Percentiles rank a stretch among this genome's conserved stretches.
Conservation (phyloP, 2,113 vertebrate species). For the Emydocephalus ijimae region DNA sequence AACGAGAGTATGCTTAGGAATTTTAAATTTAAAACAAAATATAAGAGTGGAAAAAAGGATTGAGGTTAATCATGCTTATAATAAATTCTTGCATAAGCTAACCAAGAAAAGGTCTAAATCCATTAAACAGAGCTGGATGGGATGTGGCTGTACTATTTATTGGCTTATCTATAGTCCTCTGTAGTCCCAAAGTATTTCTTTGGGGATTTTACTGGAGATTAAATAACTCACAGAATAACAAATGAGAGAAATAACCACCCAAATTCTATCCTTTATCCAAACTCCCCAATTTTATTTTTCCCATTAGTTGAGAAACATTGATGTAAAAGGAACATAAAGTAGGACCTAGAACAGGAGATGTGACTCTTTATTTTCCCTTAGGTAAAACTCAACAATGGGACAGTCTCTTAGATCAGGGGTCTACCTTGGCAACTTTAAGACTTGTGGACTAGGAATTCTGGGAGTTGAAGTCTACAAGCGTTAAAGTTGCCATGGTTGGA, state of each 20-base stretch:
- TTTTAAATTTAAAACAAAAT: not conserved
- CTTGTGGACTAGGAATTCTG: too few species aligned
- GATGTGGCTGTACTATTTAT: not conserved
- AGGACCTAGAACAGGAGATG: not conserved
- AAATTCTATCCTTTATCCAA: not conserved
- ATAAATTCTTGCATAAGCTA: not conserved
- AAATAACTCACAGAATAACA: not conserved
- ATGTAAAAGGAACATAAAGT: not conserved
- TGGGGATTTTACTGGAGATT: not conserved
- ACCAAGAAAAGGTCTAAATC: not conserved
- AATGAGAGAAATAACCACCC: not conserved
- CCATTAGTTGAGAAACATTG: not conserved
- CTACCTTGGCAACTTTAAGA: too few species aligned
- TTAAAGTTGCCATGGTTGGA: too few species aligned
- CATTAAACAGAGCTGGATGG: not conserved
- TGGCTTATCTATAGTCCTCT: not conserved
- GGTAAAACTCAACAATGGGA: not conserved
- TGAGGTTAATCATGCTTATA: not conserved
- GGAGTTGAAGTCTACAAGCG: too few species aligned
- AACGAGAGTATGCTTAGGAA: not conserved
- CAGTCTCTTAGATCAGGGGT: not conserved
- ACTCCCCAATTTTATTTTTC: too few species aligned
- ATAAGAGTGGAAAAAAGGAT: not conserved
- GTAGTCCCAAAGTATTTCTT: not conserved
- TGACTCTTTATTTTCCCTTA: not conserved